These are phyloP conservation scores for Rhyacichthys aspro DNA, from an alignment of 2,797 vertebrate genomes.

Conservation along the genomic window DNA sequence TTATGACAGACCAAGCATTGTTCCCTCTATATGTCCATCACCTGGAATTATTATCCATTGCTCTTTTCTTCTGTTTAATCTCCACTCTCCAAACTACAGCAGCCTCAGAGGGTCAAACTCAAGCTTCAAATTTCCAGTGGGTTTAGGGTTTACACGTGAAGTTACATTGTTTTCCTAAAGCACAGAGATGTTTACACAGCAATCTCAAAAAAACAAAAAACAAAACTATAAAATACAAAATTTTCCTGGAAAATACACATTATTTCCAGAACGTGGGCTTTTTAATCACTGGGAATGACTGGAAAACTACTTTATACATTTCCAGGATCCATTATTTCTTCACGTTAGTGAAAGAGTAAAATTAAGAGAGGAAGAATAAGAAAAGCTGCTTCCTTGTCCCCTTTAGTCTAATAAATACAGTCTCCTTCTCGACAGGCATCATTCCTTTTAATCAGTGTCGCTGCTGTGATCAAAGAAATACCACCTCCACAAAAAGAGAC, in stretches of 20 bases:
- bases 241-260: not conserved
- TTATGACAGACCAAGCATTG: no score
- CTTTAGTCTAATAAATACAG: slow-evolving; percentile 69
- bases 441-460: slow-evolving; percentile 81
- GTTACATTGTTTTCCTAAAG: not conserved
- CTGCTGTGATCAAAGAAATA: slow-evolving; percentile 77
- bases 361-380: slow-evolving; percentile 8
- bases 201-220: not conserved
- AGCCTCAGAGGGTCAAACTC: no score
- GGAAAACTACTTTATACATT: no score
- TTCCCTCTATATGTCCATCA: no score
- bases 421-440: slow-evolving; percentile 72
- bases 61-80: no score
- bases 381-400: slow-evolving; percentile 52
- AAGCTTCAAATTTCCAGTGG: no score
- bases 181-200: not conserved
- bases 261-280: no score
- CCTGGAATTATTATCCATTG: no score
- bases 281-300: no score
- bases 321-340: not conserved
- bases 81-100: no score
- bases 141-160: not conserved
- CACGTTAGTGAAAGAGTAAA: slow-evolving; percentile 11
- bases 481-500: slow-evolving; percentile 72
- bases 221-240: not conserved